Evolutionary conservation across 2,113 vertebrate species (phyloP).

Genomic region (Laticauda colubrina): DNA sequence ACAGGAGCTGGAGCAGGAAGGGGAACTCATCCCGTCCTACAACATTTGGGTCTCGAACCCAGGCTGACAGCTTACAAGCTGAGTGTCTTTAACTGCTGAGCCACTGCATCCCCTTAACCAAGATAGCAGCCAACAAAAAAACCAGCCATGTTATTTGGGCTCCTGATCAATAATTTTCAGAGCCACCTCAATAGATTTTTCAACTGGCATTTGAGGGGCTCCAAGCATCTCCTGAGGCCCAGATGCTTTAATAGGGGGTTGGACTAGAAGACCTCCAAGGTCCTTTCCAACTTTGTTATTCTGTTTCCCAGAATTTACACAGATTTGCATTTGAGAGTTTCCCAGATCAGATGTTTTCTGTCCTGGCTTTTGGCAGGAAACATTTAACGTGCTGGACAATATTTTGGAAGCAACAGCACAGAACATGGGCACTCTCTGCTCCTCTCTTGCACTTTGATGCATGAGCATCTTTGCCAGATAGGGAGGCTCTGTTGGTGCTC

Average conservation of each 20-base stretch:
- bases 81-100: no score
- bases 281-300: background rate
- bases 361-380: background rate
- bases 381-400: background rate
- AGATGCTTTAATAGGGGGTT: no score
- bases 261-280: background rate
- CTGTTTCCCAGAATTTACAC: background rate
- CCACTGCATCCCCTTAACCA: background rate
- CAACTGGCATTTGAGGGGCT: background rate
- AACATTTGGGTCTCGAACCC: no score
- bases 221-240: background rate
- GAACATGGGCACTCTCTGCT: background rate
- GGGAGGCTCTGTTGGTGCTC: background rate
- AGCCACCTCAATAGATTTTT: background rate
- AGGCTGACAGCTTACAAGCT: no score
- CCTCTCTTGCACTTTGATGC: background rate
- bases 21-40: no score
- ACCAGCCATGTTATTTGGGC: background rate
- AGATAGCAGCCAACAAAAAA: background rate
- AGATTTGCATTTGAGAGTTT: background rate
- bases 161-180: background rate
- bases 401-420: background rate
- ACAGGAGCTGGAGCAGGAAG: no score
- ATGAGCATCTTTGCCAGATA: background rate
- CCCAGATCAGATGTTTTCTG: background rate